phyloP scores from a whole-genome alignment of 2,113 vertebrate genomes.

The Mirza zaza region DNA sequence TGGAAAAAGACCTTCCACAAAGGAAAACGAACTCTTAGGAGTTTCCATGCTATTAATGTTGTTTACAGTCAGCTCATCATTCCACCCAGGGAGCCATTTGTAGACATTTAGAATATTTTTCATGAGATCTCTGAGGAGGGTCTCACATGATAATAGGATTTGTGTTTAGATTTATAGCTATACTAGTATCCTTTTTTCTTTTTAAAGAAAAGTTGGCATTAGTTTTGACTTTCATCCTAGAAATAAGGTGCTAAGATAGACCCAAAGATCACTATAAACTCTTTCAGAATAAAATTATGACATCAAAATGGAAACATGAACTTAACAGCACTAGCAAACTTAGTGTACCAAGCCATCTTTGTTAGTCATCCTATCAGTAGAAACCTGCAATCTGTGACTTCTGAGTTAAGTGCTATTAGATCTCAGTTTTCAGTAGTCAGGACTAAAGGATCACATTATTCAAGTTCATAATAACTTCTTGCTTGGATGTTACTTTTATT shows the following conservation, averaged over 20 bases:
- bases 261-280: neutral
- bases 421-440: neutral
- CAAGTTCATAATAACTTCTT: neutral
- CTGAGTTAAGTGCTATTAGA: neutral
- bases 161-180: neutral
- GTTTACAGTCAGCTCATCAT: neutral
- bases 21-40: neutral
- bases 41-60: neutral
- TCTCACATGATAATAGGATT: neutral
- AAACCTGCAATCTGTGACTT: neutral
- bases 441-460: neutral
- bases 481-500: neutral
- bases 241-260: neutral
- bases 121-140: neutral
- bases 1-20: neutral
- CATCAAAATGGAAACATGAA: constrained; percentile 17
- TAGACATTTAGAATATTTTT: neutral
- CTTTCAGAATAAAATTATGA: constrained; percentile 15
- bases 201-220: neutral
- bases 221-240: constrained; percentile 9
- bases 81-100: neutral
- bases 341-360: neutral
- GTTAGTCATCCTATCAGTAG: neutral
- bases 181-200: neutral
- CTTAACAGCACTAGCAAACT: neutral